Conservation (phyloP, 2,888 invertebrate species). For the Epiblema foenella region DNA sequence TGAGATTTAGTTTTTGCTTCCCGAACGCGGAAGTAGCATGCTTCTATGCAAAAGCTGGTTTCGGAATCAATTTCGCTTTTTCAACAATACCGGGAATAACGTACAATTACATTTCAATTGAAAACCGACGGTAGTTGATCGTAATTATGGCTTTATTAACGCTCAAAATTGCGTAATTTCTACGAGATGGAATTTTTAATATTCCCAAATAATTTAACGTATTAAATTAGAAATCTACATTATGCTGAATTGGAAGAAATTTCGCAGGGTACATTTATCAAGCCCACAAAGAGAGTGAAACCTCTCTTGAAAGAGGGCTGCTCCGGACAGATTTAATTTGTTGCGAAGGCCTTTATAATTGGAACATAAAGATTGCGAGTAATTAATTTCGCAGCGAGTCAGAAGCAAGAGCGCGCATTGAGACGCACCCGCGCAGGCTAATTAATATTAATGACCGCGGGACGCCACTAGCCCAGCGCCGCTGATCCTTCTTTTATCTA, state of each 20-base stretch:
- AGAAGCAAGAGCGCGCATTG: constrained; percentile 81
- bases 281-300: constrained; percentile 84
- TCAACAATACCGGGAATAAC: constrained; percentile 69
- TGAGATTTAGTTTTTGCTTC: constrained; percentile 78
- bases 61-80: constrained; percentile 77
- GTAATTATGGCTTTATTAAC: constrained; percentile 65
- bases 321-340: constrained; percentile 85
- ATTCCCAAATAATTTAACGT: constrained; percentile 70
- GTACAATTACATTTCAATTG: constrained; percentile 76
- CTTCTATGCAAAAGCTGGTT: constrained; percentile 81
- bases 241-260: constrained; percentile 78
- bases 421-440: constrained; percentile 75
- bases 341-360: constrained; percentile 85
- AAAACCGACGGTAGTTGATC: constrained; percentile 46
- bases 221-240: constrained; percentile 75
- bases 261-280: constrained; percentile 83
- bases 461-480: constrained; percentile 59
- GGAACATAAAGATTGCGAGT: constrained; percentile 85
- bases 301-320: constrained; percentile 84
- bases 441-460: constrained; percentile 84
- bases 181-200: constrained; percentile 59
- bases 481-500: constrained; percentile 65
- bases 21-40: constrained; percentile 78
- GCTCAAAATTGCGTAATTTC: constrained; percentile 36
- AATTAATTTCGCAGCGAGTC: constrained; percentile 85